These are phyloP conservation scores for Gymnothorax reevesii DNA, from an alignment of 2,797 vertebrate species.

Conservation along the genomic window DNA sequence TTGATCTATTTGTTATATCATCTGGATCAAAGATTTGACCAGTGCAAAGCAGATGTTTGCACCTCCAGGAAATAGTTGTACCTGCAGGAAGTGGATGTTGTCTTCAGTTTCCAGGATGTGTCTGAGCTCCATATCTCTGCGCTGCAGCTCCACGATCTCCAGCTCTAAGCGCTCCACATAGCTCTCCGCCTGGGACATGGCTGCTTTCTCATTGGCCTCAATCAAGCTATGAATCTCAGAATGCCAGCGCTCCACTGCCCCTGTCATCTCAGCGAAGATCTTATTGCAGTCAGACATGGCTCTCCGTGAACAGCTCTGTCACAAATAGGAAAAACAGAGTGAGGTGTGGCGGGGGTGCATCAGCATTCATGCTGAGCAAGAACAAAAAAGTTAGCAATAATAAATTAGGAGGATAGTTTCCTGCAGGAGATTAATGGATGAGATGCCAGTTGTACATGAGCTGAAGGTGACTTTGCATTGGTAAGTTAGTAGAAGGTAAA, in stretches of 20 bases:
- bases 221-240: constrained; percentile 75
- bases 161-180: constrained; percentile 81
- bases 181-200: constrained; percentile 72
- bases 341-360: not conserved
- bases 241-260: constrained; percentile 77
- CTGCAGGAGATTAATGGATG: too few relatives aligned
- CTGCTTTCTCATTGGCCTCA: constrained; percentile 72
- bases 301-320: constrained; percentile 67
- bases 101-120: constrained; percentile 73
- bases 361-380: not conserved
- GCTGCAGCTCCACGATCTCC: constrained; percentile 79
- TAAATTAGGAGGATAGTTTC: not conserved
- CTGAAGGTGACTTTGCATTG: too few relatives aligned
- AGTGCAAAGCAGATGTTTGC: not conserved
- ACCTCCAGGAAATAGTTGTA: constrained; percentile 19
- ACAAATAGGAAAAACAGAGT: not conserved
- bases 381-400: not conserved
- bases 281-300: constrained; percentile 73
- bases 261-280: constrained; percentile 76
- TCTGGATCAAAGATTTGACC: not conserved
- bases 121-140: constrained; percentile 63
- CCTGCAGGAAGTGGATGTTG: constrained; percentile 78
- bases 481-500: too few relatives aligned
- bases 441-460: too few relatives aligned
- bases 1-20: too few relatives aligned